A percentile compares a stretch with the other conserved stretches of the same genome.
Conservation (phyloP, 2,113 vertebrate species). For the Anolis sagrei region DNA sequence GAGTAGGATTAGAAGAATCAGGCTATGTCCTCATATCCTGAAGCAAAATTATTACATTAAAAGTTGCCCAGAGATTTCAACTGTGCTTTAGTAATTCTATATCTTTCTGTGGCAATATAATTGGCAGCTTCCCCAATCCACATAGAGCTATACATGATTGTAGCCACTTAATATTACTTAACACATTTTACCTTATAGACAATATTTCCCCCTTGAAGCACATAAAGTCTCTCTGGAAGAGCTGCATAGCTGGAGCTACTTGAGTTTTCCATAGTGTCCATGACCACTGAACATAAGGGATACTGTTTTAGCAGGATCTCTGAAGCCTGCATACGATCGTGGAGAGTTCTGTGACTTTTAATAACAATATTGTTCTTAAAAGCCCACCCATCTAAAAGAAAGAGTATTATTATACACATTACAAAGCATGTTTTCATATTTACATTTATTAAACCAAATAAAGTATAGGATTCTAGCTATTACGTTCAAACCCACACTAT, state of each 20-base stretch:
- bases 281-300: slow-evolving; percentile 88
- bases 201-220: slow-evolving; percentile 85
- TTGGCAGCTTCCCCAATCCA: too few species aligned
- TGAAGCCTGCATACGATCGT: slow-evolving; percentile 85
- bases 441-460: not conserved
- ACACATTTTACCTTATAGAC: slow-evolving; percentile 84
- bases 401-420: not conserved
- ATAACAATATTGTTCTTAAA: slow-evolving; percentile 90
- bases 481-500: not conserved
- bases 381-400: slow-evolving; percentile 87
- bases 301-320: slow-evolving; percentile 78
- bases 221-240: slow-evolving; percentile 87
- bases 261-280: slow-evolving; percentile 87
- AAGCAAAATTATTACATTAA: too few species aligned
- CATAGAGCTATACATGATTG: too few species aligned
- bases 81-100: too few species aligned
- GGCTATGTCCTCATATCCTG: too few species aligned
- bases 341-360: slow-evolving; percentile 83
- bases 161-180: not conserved
- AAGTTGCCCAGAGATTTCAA: too few species aligned
- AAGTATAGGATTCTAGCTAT: not conserved
- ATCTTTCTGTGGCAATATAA: too few species aligned
- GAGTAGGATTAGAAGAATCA: too few species aligned
- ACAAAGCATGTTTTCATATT: not conserved
- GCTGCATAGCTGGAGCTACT: slow-evolving; percentile 85